Percentiles rank a stretch among this genome's conserved stretches.
phyloP scores from a whole-genome alignment of 2,797 vertebrate species.

The Dallia pectoralis region DNA sequence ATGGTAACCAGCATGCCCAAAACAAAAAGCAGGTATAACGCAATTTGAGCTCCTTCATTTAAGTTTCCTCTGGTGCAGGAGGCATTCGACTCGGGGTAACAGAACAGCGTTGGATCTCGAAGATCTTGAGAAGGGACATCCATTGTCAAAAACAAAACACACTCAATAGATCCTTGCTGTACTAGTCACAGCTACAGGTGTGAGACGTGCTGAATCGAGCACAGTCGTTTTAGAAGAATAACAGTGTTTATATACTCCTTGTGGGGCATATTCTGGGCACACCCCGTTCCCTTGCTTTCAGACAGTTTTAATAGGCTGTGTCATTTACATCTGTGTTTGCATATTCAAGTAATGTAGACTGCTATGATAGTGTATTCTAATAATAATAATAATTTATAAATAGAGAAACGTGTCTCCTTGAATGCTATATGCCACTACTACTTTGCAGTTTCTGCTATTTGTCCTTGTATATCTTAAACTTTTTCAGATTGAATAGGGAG shows the following conservation, averaged over 20 bases:
- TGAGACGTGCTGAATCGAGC: neutral
- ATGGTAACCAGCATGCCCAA: constrained; percentile 58
- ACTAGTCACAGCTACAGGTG: neutral
- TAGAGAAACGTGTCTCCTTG: no score
- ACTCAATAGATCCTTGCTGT: neutral
- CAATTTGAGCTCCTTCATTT: constrained; percentile 15
- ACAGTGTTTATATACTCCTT: neutral
- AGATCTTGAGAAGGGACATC: constrained; percentile 4
- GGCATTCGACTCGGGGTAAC: constrained; percentile 49
- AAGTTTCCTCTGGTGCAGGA: constrained; percentile 48
- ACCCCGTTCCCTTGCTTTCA: neutral
- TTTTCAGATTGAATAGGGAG: no score
- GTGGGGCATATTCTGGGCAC: neutral
- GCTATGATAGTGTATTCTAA: neutral
- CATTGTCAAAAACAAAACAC: neutral
- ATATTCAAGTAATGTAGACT: neutral
- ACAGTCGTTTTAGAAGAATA: neutral
- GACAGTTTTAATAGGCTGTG: neutral
- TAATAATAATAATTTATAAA: neutral
- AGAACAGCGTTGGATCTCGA: constrained; percentile 32
- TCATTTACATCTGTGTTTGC: neutral
- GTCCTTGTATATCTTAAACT: no score
- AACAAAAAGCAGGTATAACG: constrained; percentile 50
- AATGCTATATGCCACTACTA: no score
- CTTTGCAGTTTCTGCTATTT: no score